Evolutionary conservation across 37 sponge, comb jelly and placozoan species (phyloP), one percentile per base, ranked within the genome.

Genomic region (Amphimedon queenslandica): DNA sequence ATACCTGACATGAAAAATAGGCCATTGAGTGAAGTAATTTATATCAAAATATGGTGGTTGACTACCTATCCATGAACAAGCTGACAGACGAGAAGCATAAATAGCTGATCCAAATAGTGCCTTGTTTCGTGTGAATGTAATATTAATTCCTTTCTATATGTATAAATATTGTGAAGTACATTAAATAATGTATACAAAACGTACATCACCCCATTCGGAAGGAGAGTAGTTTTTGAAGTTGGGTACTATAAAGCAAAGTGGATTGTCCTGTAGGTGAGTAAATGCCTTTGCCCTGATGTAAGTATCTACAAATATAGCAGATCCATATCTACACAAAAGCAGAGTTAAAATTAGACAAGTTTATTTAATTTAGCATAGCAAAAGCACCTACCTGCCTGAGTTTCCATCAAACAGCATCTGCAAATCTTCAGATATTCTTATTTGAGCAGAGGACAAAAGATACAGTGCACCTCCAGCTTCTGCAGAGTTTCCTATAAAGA

Each of bases 31-130:
- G 55, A 87, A 39, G 55, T 42, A 81, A 29, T 70, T 40, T 1
- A 64, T 4, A 36, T 76, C 69, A 37, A 87, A 77, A 42, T 32
- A 72, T 18, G 77, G 87, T 0, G 51, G 53, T 6, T 24, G 16
- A n/a, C 42, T 57, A 5, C 55, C 56, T 31, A 35, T 56, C 73
- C 73, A 87, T 3, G 82, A 77, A 47, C 88, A 87, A 21, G 63
- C 21, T 16, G 43, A 51, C 11, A 81, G 57, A n/a, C 40, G 55
- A 47, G 77, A 53, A 4, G 65, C 39, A 68, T 67, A 77, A 28
- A 87, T 70, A 21, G 82, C 77, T 4, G 88, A 76, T 13, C 67
- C 88, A 33, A 87, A 38, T 0, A 63, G 35, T 10, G 82, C 87
- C 27, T 20, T 64, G 63, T 87, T 87, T 37, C 37, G 38, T 4